A percentile compares a stretch with the other conserved stretches of the same genome.
Conservation (phyloP, 2,797 vertebrate species). For the Vireo griseus region DNA sequence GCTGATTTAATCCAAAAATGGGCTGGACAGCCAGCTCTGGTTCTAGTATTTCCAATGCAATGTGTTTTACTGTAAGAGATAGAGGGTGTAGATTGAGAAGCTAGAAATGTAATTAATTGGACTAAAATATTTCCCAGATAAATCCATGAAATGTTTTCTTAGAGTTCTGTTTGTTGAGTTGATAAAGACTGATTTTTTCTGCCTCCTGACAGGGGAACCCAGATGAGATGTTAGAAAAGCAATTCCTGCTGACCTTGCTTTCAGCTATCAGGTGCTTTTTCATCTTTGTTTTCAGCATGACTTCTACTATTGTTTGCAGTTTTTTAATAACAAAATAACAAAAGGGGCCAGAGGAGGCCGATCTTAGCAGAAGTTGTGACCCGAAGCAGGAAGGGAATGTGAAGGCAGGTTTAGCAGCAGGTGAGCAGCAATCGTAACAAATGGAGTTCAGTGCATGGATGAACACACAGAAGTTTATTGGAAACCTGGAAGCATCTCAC, state of each 20-base stretch:
- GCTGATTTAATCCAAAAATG: neutral
- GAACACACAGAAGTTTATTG: neutral
- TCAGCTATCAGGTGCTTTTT: neutral
- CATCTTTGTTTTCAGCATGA: neutral
- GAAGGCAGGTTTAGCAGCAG: neutral
- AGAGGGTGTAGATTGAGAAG: neutral
- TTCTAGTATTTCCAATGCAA: neutral
- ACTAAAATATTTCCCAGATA: neutral
- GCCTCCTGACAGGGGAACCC: neutral
- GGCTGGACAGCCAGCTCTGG: neutral
- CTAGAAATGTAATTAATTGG: neutral
- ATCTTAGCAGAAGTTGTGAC: neutral
- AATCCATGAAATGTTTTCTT: neutral
- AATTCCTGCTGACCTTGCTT: neutral
- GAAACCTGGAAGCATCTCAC: neutral
- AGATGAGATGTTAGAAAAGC: neutral
- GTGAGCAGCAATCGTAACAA: fast-evolving
- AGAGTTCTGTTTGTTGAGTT: neutral
- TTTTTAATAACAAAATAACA: neutral
- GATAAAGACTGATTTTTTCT: neutral
- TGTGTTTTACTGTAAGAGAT: neutral
- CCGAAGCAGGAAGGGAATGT: neutral
- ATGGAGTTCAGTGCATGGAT: neutral
- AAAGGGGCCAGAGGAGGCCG: neutral
- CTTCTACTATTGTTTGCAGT: neutral